Conservation (phyloP, 2,113 vertebrate species). For the Thamnaconus septentrionalis region DNA sequence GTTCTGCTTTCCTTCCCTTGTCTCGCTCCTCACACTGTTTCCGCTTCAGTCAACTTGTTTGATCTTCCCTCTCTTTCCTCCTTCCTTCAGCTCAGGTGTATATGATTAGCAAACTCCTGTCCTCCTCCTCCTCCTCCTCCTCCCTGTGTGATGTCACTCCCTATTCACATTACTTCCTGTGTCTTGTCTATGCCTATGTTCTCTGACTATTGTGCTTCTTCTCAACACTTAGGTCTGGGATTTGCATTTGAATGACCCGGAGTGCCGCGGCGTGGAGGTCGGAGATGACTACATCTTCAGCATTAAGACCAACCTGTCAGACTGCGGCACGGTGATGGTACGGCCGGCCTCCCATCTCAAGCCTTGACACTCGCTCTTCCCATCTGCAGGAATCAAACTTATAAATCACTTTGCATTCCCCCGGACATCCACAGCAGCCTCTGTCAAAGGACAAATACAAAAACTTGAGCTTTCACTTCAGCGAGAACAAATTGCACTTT, state of each 20-base stretch:
- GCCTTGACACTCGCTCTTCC: neutral
- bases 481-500: constrained; percentile 47
- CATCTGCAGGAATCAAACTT: neutral
- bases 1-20: too few relatives aligned
- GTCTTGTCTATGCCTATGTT: neutral
- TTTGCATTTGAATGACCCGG: constrained; percentile 75
- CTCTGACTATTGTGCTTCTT: neutral
- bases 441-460: constrained; percentile 33
- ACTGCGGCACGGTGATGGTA: constrained; percentile 70
- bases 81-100: too few relatives aligned
- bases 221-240: constrained; percentile 69
- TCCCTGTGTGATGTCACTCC: too few relatives aligned
- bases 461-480: constrained; percentile 6
- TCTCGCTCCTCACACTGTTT: too few relatives aligned
- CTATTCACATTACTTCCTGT: neutral
- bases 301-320: constrained; percentile 75
- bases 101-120: too few relatives aligned
- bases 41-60: too few relatives aligned
- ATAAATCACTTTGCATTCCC: constrained; percentile 42
- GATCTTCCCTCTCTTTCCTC: too few relatives aligned
- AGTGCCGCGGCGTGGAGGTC: constrained; percentile 66
- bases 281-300: constrained; percentile 72
- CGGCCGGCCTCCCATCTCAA: neutral
- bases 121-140: too few relatives aligned
- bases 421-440: constrained; percentile 37